Conservation (phyloP, 1,140 invertebrate genomes). For the Nasonia longicornis region DNA sequence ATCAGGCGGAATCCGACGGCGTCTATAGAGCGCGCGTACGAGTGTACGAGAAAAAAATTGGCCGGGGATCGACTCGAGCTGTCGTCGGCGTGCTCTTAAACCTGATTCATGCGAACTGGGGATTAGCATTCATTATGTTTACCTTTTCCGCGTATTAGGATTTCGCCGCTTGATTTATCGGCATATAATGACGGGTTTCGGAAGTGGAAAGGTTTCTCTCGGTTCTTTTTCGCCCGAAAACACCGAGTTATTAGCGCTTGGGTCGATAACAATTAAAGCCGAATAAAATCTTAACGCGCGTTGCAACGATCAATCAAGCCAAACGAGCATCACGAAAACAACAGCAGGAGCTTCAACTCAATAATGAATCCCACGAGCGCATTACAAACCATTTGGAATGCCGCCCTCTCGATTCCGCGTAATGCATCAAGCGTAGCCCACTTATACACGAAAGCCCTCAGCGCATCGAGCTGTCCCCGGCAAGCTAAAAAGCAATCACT, state of each 20-base stretch:
- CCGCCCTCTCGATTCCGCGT: neutral
- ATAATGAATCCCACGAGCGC: neutral
- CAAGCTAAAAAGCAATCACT: slow-evolving; percentile 25
- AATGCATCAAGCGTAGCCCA: neutral
- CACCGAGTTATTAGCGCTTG: too few relatives aligned
- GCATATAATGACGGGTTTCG: neutral
- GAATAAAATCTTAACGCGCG: neutral
- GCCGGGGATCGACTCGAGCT: neutral
- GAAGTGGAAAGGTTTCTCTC: neutral
- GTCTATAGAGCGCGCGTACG: too few relatives aligned
- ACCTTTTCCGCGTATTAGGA: neutral
- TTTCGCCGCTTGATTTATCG: slow-evolving; percentile 10
- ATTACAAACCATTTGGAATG: neutral
- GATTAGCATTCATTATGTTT: slow-evolving; percentile 23
- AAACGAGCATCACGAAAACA: neutral
- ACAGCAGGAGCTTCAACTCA: neutral
- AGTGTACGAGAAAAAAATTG: neutral
- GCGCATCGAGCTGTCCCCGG: neutral
- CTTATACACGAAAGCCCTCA: neutral
- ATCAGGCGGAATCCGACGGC: slow-evolving; percentile 15
- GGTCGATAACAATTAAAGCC: too few relatives aligned
- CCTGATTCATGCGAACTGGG: slow-evolving; percentile 11
- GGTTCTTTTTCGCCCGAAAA: neutral
- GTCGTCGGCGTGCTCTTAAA: neutral
- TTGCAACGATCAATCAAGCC: neutral